These are phyloP conservation scores for Bicyclus anynana DNA, from an alignment of 1,140 invertebrate species.

Conservation along the genomic window DNA sequence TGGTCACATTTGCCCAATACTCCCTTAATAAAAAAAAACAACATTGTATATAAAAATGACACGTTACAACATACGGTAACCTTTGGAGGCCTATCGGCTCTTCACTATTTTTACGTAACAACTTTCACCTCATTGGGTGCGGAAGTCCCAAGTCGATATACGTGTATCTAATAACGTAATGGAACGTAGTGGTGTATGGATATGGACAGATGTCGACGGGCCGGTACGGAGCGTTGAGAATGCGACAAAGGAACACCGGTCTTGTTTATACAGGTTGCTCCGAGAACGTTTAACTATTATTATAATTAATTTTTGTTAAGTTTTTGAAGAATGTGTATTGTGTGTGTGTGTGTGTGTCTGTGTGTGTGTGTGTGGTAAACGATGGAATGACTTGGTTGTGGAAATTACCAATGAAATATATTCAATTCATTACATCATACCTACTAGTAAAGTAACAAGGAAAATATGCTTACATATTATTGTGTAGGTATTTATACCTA, in stretches of 20 bases:
- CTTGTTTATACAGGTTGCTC: constrained; percentile 24
- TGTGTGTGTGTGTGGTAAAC: too few relatives aligned
- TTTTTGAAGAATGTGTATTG: too few relatives aligned
- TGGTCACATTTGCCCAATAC: too few relatives aligned
- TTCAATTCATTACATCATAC: too few relatives aligned
- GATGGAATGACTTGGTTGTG: too few relatives aligned
- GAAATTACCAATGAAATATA: too few relatives aligned
- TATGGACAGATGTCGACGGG: constrained; percentile 48
- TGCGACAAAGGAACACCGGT: constrained; percentile 25
- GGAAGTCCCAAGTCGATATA: constrained; percentile 17
- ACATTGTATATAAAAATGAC: too few relatives aligned
- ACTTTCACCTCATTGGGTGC: constrained; percentile 21
- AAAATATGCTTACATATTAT: too few relatives aligned
- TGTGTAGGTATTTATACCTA: too few relatives aligned
- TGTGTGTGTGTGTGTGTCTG: too few relatives aligned
- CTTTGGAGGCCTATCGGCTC: neutral
- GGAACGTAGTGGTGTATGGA: constrained; percentile 13
- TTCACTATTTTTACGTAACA: constrained; percentile 19
- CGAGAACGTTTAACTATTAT: neutral
- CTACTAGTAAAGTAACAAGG: too few relatives aligned
- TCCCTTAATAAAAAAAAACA: too few relatives aligned
- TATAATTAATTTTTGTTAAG: neutral
- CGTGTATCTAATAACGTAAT: constrained; percentile 14
- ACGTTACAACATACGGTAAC: neutral
- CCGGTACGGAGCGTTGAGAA: constrained; percentile 44